Evolutionary conservation across 64 coral and sea anemone species (phyloP), one percentile per base, ranked within the genome.

Genomic region (Montipora foliosa): DNA sequence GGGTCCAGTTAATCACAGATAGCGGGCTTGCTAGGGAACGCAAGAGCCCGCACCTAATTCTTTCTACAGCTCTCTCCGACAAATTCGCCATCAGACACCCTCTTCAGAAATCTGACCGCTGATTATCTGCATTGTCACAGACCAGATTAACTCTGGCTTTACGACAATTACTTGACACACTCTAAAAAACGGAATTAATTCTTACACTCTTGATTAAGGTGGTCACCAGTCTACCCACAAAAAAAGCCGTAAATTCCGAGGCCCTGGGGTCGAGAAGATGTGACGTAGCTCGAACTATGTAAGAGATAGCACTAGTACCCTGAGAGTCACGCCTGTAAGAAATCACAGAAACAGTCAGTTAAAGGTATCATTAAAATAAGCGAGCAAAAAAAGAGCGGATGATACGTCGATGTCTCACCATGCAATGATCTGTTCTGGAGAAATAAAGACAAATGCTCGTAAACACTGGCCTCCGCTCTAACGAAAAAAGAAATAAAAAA

Each of bases 401-500:
- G 24, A 52, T 29, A 17, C 29, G 2, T 14, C 4, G 8, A 47
- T 17, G 78, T 80, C 94, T 75, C 80, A 99, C 98, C 98, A 99
- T 53, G 84, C 50, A 61, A 89, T 87, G 60, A 99, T 82, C 25
- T 99, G 98, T 44, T 99, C 98, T 14, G 88, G 70, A 60, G 95
- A 95, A 72, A 90, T 92, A 24, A 89, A 94, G 13, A 99, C 94
- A 77, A 94, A 99, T 44, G 94, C 95, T 84, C 98, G 81, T 49
- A 99, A 71, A 44, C 98, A 99, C 19, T 99, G 95, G 4, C 98
- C 98, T 46, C 98, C 98, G 62, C 98, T 96, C 98, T 99, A 24
- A 49, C 49, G 49, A 21, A 78, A 73, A 66, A 83, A 80, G 46
- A 46, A 14, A 29, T 17, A 70, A 15, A 50, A 12, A 48, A 47